Evolutionary conservation across 2,113 vertebrate genomes (phyloP).

Genomic region (Pandion haliaetus): DNA sequence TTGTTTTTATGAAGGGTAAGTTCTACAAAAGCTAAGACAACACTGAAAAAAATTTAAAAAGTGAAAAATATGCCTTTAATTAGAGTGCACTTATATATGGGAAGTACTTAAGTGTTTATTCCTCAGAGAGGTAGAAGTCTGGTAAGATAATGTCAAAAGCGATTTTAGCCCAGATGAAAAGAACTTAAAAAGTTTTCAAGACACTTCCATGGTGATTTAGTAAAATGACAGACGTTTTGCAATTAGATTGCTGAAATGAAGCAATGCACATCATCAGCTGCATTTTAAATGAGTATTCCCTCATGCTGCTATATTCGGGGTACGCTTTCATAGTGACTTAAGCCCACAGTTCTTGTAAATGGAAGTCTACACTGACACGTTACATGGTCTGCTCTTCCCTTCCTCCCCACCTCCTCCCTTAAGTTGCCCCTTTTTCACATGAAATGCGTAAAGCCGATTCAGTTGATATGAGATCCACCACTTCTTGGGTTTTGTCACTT

Average conservation of each 20-base stretch:
- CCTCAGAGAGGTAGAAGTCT: slow-evolving; percentile 8
- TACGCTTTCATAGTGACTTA: not conserved
- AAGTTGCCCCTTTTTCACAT: not conserved
- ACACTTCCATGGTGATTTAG: not conserved
- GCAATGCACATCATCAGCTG: not conserved
- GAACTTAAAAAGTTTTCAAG: not conserved
- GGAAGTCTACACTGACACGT: not conserved
- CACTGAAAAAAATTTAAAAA: not conserved
- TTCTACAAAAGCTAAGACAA: not conserved
- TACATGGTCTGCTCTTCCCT: not conserved
- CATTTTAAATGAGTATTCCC: not conserved
- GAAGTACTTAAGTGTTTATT: slow-evolving; percentile 32
- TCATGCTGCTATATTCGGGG: not conserved
- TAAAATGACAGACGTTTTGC: not conserved
- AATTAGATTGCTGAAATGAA: slow-evolving; percentile 18
- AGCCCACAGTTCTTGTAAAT: not conserved
- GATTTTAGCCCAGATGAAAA: slow-evolving; percentile 2
- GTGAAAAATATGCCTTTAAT: slow-evolving; percentile 7
- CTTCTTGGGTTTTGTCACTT: not conserved
- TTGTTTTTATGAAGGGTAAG: not conserved
- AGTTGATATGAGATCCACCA: not conserved
- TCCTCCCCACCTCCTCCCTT: not conserved
- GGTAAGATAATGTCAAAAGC: not conserved
- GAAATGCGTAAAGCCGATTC: not conserved
- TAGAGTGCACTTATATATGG: not conserved